Evolutionary conservation across 2,113 vertebrate species (phyloP).

Genomic region (Gallinago undulata): DNA sequence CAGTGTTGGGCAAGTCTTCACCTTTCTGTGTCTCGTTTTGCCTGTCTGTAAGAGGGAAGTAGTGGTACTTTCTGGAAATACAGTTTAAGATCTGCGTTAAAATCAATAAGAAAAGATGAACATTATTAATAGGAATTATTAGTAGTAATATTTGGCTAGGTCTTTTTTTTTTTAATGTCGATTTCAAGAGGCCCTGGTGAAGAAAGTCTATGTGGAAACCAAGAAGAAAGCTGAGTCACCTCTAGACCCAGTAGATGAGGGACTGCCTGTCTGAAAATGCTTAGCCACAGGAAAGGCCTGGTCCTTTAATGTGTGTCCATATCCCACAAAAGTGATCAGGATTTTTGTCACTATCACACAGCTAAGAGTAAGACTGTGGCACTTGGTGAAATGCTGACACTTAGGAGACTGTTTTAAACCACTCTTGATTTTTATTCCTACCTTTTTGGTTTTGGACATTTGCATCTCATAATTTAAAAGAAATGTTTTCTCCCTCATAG

Average conservation of each 20-base stretch:
- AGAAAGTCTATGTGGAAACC: neutral
- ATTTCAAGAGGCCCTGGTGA: neutral
- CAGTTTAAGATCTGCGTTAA: neutral
- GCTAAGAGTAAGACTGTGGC: neutral
- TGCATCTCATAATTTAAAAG: conserved; percentile 20
- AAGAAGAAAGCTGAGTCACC: neutral
- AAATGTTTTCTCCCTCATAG: neutral
- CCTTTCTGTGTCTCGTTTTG: neutral
- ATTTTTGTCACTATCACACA: neutral
- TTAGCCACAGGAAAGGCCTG: neutral
- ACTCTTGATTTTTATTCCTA: neutral
- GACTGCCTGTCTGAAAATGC: neutral
- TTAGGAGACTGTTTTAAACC: neutral
- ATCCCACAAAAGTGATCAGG: neutral
- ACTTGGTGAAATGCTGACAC: neutral
- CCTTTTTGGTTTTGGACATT: neutral
- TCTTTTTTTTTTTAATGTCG: neutral
- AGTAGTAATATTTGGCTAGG: neutral
- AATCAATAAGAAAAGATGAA: neutral
- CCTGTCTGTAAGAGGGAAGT: neutral
- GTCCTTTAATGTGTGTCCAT: neutral
- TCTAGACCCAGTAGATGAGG: neutral
- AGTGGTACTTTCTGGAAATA: neutral
- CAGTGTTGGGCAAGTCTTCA: neutral
- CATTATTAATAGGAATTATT: neutral